Conservation (phyloP, 2,797 vertebrate genomes). For the Peromyscus attwateri region DNA sequence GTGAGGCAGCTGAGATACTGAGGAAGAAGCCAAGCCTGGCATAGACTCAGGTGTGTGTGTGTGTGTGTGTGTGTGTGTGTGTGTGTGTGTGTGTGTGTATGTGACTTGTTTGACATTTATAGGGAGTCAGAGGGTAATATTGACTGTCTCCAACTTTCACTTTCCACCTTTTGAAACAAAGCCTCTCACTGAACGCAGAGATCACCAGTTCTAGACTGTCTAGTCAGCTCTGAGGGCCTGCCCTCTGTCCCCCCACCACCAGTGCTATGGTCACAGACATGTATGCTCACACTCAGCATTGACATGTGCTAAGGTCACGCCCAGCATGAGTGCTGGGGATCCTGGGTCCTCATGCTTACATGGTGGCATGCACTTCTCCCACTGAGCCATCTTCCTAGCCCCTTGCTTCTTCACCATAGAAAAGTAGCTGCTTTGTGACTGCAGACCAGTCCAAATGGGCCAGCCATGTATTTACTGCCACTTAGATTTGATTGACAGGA, state of each 20-base stretch:
- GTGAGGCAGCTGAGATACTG: background rate
- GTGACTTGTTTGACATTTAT: too few relatives aligned
- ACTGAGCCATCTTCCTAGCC: background rate
- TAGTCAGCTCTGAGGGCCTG: background rate
- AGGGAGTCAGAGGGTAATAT: background rate
- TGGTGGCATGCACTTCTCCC: background rate
- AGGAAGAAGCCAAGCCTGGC: background rate
- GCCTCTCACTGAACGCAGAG: background rate
- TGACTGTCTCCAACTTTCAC: background rate
- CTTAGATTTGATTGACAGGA: background rate
- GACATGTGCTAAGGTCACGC: background rate
- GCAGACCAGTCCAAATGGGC: background rate
- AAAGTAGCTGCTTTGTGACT: background rate
- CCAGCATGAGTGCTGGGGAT: background rate
- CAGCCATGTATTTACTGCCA: background rate
- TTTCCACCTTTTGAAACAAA: background rate
- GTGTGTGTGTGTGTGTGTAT: rapidly evolving
- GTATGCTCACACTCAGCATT: background rate
- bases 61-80: background rate
- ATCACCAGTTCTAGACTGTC: background rate
- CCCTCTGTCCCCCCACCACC: too few relatives aligned
- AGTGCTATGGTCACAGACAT: background rate
- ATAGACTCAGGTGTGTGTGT: background rate
- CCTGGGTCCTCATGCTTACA: background rate
- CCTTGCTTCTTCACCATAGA: background rate